Percentiles rank a stretch among this genome's conserved stretches.
Conservation (phyloP, 1,140 invertebrate species). For the Drosophila teissieri region DNA sequence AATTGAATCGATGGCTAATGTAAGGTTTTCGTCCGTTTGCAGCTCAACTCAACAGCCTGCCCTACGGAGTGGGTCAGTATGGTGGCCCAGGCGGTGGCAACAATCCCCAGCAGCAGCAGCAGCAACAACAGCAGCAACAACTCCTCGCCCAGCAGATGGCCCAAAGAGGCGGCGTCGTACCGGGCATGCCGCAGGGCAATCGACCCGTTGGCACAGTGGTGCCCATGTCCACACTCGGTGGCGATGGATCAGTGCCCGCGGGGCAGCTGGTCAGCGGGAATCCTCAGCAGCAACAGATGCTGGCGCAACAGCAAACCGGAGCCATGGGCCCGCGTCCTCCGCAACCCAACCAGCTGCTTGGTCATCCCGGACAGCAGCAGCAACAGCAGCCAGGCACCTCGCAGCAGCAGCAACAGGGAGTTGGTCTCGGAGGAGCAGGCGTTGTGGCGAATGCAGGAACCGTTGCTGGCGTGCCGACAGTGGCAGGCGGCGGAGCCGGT, state of each 20-base stretch:
- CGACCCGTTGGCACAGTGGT: conserved; percentile 73
- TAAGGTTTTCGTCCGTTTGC: neutral
- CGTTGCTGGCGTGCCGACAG: conserved; percentile 19
- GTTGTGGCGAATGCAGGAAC: conserved; percentile 25
- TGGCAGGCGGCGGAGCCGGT: conserved; percentile 26
- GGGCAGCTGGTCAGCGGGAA: conserved; percentile 49
- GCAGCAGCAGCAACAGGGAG: conserved; percentile 55
- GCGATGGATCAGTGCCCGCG: conserved; percentile 84
- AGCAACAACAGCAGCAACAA: conserved; percentile 73
- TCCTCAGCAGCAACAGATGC: conserved; percentile 79
- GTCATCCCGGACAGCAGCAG: conserved; percentile 52
- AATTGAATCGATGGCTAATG: neutral
- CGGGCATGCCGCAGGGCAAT: conserved; percentile 85
- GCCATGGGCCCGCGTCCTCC: conserved; percentile 64
- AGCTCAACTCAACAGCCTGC: conserved; percentile 82
- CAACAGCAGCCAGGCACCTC: conserved; percentile 73
- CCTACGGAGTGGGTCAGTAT: conserved; percentile 78
- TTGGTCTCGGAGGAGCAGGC: conserved; percentile 18
- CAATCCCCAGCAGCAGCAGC: conserved; percentile 61
- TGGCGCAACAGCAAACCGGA: conserved; percentile 84
- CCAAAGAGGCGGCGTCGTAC: conserved; percentile 86
- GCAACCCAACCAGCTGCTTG: conserved; percentile 73
- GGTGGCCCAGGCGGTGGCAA: conserved; percentile 70
- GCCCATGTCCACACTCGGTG: conserved; percentile 85
- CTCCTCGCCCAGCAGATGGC: conserved; percentile 76